Percentiles rank a stretch among this genome's conserved stretches.
Evolutionary conservation across 2,113 vertebrate species (phyloP).

Genomic region (Thamnophis sirtalis): DNA sequence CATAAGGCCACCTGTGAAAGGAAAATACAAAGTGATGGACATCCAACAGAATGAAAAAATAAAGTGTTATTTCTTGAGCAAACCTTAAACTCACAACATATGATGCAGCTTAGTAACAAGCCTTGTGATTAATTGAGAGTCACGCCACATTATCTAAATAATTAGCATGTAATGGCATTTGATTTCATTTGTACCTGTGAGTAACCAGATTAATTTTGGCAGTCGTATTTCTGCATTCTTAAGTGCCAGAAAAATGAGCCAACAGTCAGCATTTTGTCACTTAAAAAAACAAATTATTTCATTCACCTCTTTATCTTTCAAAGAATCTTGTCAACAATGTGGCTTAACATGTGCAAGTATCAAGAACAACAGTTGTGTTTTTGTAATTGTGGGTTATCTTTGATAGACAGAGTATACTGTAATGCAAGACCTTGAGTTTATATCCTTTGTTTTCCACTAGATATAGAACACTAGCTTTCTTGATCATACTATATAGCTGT

Average conservation of each 20-base stretch:
- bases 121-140: not conserved
- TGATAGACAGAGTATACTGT: not conserved
- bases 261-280: not conserved
- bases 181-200: slow-evolving; percentile 1
- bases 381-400: not conserved
- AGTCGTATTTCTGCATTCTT: not conserved
- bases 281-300: not conserved
- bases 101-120: not conserved
- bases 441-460: not conserved
- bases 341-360: not conserved
- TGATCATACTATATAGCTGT: not conserved
- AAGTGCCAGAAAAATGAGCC: not conserved
- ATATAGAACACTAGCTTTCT: not conserved
- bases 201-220: not conserved
- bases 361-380: not conserved
- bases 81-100: not conserved
- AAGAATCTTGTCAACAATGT: not conserved
- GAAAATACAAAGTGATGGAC: not conserved
- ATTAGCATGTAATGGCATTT: not conserved
- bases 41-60: not conserved
- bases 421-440: not conserved
- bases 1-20: not conserved
- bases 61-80: not conserved
- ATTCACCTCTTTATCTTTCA: not conserved
- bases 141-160: not conserved